Conservation (phyloP, 2,113 vertebrate species). For the Nasalis larvatus region DNA sequence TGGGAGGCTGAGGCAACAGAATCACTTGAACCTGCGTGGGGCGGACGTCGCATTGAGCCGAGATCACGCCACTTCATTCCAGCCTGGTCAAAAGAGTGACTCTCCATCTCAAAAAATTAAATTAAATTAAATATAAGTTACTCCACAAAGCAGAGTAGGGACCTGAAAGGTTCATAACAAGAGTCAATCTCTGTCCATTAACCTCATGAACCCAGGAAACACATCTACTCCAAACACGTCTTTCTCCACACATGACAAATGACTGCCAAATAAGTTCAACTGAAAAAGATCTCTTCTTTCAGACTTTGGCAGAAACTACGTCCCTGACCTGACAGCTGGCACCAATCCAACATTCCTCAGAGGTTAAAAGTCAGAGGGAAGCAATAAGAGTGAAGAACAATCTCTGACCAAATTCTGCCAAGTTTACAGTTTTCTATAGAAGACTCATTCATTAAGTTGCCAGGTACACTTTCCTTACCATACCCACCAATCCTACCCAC, state of each 20-base stretch:
- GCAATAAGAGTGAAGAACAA: not conserved
- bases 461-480: not conserved
- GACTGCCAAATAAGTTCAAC: not conserved
- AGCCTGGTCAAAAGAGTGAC: no score
- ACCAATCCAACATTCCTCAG: slow-evolving; percentile 29
- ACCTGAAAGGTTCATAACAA: not conserved
- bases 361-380: slow-evolving; percentile 37
- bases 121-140: not conserved
- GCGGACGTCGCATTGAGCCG: no score
- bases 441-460: not conserved
- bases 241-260: not conserved
- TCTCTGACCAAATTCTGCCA: not conserved
- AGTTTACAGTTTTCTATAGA: not conserved
- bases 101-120: no score
- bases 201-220: slow-evolving; percentile 27
- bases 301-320: slow-evolving; percentile 34
- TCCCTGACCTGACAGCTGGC: not conserved
- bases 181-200: not conserved
- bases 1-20: no score
- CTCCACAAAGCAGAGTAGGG: not conserved
- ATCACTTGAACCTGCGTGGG: no score
- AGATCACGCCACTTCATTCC: no score
- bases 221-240: not conserved
- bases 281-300: slow-evolving; percentile 33
- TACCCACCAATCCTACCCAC: not conserved